Conservation (phyloP, 2,888 invertebrate species). For the Clanis bilineata region DNA sequence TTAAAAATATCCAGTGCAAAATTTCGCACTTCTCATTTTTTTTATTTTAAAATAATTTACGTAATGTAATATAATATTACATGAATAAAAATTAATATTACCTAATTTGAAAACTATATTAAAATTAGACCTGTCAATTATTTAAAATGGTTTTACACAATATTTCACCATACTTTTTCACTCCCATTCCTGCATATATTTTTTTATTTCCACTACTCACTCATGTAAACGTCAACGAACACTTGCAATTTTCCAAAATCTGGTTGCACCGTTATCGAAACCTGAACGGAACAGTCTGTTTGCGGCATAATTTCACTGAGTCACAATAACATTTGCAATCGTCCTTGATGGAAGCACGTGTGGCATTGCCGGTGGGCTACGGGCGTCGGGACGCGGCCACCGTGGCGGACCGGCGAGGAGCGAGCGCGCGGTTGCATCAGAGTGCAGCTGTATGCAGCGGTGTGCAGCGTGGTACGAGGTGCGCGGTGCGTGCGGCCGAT, state of each 20-base stretch:
- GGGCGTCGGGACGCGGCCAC: slow-evolving; percentile 23
- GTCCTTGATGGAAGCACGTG: slow-evolving; percentile 41
- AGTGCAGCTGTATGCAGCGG: slow-evolving; percentile 33
- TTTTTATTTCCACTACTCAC: slow-evolving; percentile 62
- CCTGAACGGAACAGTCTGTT: slow-evolving; percentile 74
- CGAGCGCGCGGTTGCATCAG: slow-evolving; percentile 39
- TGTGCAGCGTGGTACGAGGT: slow-evolving; percentile 36
- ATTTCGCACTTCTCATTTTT: too few relatives aligned
- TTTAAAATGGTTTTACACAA: too few relatives aligned
- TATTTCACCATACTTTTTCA: neutral
- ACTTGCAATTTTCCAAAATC: slow-evolving; percentile 70
- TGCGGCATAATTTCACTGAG: slow-evolving; percentile 73
- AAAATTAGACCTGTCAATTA: too few relatives aligned
- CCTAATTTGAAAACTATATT: too few relatives aligned
- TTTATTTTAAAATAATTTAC: too few relatives aligned
- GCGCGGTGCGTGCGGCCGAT: slow-evolving; percentile 51
- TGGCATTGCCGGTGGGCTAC: slow-evolving; percentile 26
- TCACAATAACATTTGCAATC: slow-evolving; percentile 54
- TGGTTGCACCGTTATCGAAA: slow-evolving; percentile 75
- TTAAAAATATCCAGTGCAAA: too few relatives aligned
- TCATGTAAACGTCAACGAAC: slow-evolving; percentile 80
- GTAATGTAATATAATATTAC: too few relatives aligned
- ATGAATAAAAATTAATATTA: too few relatives aligned
- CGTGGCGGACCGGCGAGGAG: slow-evolving; percentile 30
- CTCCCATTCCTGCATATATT: too few relatives aligned